Evolutionary conservation across 2,888 invertebrate genomes (phyloP), one percentile per base, ranked within the genome.

Genomic region (Mimumesa dahlbomi): DNA sequence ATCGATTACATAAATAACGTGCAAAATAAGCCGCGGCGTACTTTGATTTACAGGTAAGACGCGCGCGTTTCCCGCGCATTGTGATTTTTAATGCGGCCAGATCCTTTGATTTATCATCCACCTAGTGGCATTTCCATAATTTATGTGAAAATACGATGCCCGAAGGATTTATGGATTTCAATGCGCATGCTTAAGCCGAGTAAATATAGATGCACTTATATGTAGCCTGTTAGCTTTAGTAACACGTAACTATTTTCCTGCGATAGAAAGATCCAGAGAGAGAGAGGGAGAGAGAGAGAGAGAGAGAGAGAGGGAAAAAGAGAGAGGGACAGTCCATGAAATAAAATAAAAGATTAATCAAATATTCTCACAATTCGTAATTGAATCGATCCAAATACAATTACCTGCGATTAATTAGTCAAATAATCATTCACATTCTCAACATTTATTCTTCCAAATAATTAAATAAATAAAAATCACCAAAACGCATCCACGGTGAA

Each of bases 1-100:
- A 77, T 77, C 77, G 77, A 58, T 77, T 77, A 66, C 68, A 75
- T 69, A 77, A 77, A 72, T 64, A 61, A 36, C 22, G 42, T 54
- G 45, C 34, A 54, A 64, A n/a, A 69, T 43, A 38, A 64, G 42
- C 50, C 63, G 67, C 56, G 61, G 59, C 61, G 52, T 49, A 62
- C 74, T 81, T 81, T 81, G 79, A 85, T 84, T 85, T 84, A 78
- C 71, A 67, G 73, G 72, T 63, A 68, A 68, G 81, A 74, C 79
- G 66, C 69, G 66, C 77, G 65, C 61, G 63, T 67, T 16, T 77
- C 71, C 58, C 71, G 61, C 48, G 79, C 73, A 76, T 76, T 76
- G 76, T 62, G 70, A 68, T 78, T 76, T 79, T 76, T 71, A 78
- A 76, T 66, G 67, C 61, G 64, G 43, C 64, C 67, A 43, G 43